These are phyloP conservation scores for Clanis bilineata DNA, from an alignment of 2,888 invertebrate species.

Conservation along the genomic window DNA sequence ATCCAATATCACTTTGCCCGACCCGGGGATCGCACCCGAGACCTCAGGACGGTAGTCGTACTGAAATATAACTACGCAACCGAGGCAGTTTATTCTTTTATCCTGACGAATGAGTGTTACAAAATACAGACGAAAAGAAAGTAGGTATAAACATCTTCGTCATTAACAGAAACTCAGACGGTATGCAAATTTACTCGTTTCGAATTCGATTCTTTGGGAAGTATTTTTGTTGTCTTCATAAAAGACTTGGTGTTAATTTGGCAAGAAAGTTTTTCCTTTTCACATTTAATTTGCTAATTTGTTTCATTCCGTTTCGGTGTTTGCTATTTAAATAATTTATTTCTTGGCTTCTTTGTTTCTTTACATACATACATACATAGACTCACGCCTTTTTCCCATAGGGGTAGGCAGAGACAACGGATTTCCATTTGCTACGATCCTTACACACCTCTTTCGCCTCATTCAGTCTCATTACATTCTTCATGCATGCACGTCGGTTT, in stretches of 20 bases:
- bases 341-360: neutral
- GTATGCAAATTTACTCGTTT: conserved; percentile 11
- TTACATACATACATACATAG: too few species aligned
- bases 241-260: conserved; percentile 16
- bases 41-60: too few species aligned
- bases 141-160: neutral
- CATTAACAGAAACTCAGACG: neutral
- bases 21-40: too few species aligned
- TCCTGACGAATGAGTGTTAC: neutral
- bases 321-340: neutral
- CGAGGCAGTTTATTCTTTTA: neutral
- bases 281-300: conserved; percentile 13
- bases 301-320: neutral
- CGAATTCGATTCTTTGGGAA: conserved; percentile 12
- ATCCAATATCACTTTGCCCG: too few species aligned
- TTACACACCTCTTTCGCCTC: too few species aligned
- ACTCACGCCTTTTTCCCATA: too few species aligned
- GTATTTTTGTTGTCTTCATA: conserved; percentile 16
- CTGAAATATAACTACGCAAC: too few species aligned
- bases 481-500: too few species aligned
- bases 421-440: too few species aligned
- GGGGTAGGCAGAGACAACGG: too few species aligned
- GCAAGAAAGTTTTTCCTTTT: conserved; percentile 5
- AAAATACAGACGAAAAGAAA: neutral
- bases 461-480: too few species aligned